A percentile compares a stretch with the other conserved stretches of the same genome.
These are phyloP conservation scores for Cynocephalus volans DNA, from an alignment of 2,113 vertebrate genomes.

Conservation along the genomic window DNA sequence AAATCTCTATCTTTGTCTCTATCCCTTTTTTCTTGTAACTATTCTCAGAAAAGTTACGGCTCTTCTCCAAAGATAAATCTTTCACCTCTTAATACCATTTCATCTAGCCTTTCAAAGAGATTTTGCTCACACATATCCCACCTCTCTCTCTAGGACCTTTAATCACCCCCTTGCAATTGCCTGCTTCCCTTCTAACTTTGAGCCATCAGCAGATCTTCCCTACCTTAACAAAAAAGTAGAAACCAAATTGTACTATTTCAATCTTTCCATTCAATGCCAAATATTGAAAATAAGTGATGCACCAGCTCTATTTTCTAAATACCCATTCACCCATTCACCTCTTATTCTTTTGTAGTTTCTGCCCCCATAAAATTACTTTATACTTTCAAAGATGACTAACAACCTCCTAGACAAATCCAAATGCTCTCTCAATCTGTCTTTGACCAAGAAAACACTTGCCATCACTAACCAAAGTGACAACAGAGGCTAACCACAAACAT, in stretches of 20 bases:
- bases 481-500: constrained; percentile 21
- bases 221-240: constrained; percentile 14
- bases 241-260: constrained; percentile 5
- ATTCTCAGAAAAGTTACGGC: background rate
- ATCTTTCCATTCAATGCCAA: background rate
- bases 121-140: background rate
- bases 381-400: background rate
- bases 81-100: background rate
- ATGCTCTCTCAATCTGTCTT: background rate
- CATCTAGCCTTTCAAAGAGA: background rate
- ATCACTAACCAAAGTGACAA: constrained; percentile 2
- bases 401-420: background rate
- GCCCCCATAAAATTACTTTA: constrained; percentile 4
- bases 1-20: background rate
- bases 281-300: background rate
- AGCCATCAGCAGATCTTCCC: background rate
- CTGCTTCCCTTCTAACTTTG: constrained; percentile 20
- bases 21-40: background rate
- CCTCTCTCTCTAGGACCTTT: background rate
- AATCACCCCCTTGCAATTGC: background rate
- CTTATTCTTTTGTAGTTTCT: background rate
- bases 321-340: background rate
- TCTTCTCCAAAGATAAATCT: constrained; percentile 16
- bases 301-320: constrained; percentile 27
- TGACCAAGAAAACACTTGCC: background rate